Conservation (phyloP, 35 echinoderm and acorn worm genomes). For the Strongylocentrotus purpuratus region DNA sequence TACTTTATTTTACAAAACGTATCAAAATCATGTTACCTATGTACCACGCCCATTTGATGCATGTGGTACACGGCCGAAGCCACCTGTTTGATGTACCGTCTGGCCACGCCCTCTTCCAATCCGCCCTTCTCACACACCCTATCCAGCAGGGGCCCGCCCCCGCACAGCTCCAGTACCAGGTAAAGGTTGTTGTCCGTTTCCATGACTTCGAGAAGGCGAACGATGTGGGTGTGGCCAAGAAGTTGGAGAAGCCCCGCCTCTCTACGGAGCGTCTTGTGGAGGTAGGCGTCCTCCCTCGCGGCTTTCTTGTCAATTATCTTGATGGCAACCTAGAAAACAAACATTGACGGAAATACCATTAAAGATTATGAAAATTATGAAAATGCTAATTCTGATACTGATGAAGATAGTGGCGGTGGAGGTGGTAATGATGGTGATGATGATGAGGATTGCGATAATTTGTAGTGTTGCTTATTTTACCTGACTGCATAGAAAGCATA, state of each 20-base stretch:
- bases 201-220: slow-evolving; percentile 81
- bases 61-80: slow-evolving; percentile 91
- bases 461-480: no score
- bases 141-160: slow-evolving; percentile 82
- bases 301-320: slow-evolving; percentile 95
- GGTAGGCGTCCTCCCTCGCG: slow-evolving; percentile 66
- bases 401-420: not conserved
- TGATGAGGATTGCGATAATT: no score
- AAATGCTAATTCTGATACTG: not conserved
- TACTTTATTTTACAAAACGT: no score
- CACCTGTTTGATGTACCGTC: slow-evolving; percentile 75
- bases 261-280: slow-evolving; percentile 82
- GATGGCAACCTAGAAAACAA: slow-evolving; percentile 71
- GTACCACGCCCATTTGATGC: slow-evolving; percentile 85
- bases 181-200: slow-evolving; percentile 97
- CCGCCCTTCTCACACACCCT: slow-evolving; percentile 69
- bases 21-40: slow-evolving; percentile 68
- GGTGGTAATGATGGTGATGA: not conserved
- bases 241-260: slow-evolving; percentile 84
- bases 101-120: slow-evolving; percentile 67
- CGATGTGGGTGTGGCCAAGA: slow-evolving; percentile 86
- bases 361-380: not conserved
- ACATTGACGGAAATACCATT: not conserved
- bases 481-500: no score
- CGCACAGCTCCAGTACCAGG: slow-evolving; percentile 86